Evolutionary conservation across 2,113 vertebrate species (phyloP), one percentile per base, ranked within the genome.

Genomic region (Tyrannus savana): DNA sequence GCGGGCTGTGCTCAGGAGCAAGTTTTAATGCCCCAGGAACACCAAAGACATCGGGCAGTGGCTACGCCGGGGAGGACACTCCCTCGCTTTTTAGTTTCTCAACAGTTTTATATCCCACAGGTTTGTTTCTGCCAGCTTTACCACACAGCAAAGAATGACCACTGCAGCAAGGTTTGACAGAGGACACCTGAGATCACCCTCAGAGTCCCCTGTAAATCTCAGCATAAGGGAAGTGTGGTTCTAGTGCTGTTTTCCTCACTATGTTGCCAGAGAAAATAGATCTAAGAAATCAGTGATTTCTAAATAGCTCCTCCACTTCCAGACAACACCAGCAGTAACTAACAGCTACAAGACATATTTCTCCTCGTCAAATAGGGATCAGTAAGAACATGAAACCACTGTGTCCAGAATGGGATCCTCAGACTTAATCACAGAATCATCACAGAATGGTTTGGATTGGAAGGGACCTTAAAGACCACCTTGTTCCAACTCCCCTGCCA

Each of bases 61-160:
- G 5, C 39, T 59, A 28, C 12, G 5, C 6, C 1, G 0, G 19
- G 28, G 21, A 88, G 12, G 53, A 64, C 5, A 1, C 25, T 60
- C n/a, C 50, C 27, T 49, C 27, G 35, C 62, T 37, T 37, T 81
- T 81, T 17, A 39, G 31, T 33, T 78, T 62, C 79, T 82, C 2
- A 2, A 12, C 19, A 24, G 31, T 27, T 62, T 72, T 30, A 62
- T 8, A 50, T 19, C 56, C 19, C 56, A 7, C 16, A n/a, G 25
- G 35, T 78, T 41, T 6, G 2, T 13, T 69, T 64, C 75, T 5
- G 1, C 31, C 46, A 21, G 41, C 50, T 55, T 67, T 47, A 52
- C 44, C 30, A 28, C 5, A 25, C 31, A 62, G 90, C 33, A 53
- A 52, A 74, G 44, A 74, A 33, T 3, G 76, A 46, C 5, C 63